phyloP scores from a whole-genome alignment of 2,888 invertebrate genomes.

The Spilarctia lutea region DNA sequence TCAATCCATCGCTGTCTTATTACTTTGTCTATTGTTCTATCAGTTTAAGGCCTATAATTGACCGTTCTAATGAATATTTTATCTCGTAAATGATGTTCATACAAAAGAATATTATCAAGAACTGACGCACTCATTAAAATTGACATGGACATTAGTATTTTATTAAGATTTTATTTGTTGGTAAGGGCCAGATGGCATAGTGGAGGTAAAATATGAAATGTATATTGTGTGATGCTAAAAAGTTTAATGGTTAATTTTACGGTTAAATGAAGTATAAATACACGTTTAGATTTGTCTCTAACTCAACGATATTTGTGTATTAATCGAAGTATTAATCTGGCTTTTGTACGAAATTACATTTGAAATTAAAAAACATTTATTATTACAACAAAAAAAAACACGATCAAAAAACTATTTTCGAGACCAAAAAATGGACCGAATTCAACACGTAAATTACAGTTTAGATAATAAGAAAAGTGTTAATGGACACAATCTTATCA shows the following conservation, averaged over 20 bases:
- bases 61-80: conserved; percentile 11
- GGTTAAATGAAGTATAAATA: neutral
- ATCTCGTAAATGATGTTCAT: conserved; percentile 7
- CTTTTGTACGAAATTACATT: no score
- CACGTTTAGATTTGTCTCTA: no score
- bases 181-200: neutral
- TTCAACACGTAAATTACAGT: no score
- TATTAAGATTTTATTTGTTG: conserved; percentile 18
- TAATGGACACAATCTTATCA: no score
- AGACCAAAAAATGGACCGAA: no score
- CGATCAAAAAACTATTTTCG: no score
- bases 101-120: conserved; percentile 2
- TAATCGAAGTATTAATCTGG: no score
- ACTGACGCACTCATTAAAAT: conserved; percentile 4
- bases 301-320: no score
- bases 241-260: neutral
- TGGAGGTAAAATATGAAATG: neutral
- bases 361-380: no score
- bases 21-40: conserved; percentile 9
- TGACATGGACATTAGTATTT: conserved; percentile 16
- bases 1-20: conserved; percentile 14
- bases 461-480: no score
- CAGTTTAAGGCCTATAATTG: neutral
- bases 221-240: neutral
- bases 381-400: no score